Base-by-base conservation (phyloP, 2,113 vertebrate genomes). In the Dromiciops gliroides region DNA sequence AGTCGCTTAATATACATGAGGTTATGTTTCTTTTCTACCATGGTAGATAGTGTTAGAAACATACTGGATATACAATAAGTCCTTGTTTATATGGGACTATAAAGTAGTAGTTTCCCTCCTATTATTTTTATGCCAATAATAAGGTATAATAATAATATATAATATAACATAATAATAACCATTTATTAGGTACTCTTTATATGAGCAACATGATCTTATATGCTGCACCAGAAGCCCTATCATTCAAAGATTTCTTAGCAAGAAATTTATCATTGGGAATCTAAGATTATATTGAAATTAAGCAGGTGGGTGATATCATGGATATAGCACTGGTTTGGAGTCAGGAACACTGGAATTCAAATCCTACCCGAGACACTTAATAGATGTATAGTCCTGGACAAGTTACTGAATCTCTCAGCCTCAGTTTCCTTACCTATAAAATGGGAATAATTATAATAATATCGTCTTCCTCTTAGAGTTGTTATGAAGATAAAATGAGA, bases 251-350 rank as follows among this genome's bases (percentile, higher is more conserved):
- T 93, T 97, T 96, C 90, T 90, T 96, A 96, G 95, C 22, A 88
- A 93, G 93, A 88, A 37, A 91, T 56, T 91, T 50, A 94, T 14
- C 52, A 90, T 56, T 75, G 37, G 91, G 8, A 90, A 91, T 90
- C 89, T 92, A 92, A 96, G 95, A 93, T 52, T 48, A 90, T 83
- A 83, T 92, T 97, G 96, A 96, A 96, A 97, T 96, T 97, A 96
- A 95, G 7, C 19, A 44, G n/a, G 5, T 83, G 23, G n/a, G n/a
- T 44, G 67, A 7, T 23, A 2, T 44, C 67, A 83, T 44, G 19
- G 16, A 83, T 83, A 44, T 83, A 83, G 19, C n/a, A 44, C 5
- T 83, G 37, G n/a, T 83, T 83, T 44, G 37, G 37, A 83, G 37
- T 83, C 67, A 44, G 67, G 67, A 22, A 83, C 37, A 83, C 31